Evolutionary conservation across 2,113 vertebrate genomes (phyloP).

Genomic region (Poecilia latipinna): DNA sequence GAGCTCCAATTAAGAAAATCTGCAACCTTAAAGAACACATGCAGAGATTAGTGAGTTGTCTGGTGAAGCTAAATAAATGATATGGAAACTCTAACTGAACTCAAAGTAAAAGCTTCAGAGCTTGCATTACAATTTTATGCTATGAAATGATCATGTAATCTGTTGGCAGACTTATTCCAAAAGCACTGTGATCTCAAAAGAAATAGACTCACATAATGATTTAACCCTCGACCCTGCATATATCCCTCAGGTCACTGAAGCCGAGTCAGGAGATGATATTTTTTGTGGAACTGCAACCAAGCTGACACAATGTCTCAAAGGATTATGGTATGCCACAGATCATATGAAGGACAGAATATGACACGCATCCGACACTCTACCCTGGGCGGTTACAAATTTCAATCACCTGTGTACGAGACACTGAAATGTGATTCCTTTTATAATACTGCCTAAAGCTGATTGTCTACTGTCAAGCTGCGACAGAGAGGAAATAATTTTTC

Average conservation of each 20-base stretch:
- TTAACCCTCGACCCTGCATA: conserved; percentile 3
- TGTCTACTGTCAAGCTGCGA: conserved; percentile 29
- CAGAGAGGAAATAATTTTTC: conserved; percentile 27
- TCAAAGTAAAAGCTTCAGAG: not conserved
- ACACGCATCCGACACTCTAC: conserved; percentile 34
- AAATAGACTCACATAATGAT: conserved; percentile 23
- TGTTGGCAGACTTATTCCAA: not conserved
- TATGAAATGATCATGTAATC: not conserved
- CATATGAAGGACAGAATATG: conserved; percentile 38
- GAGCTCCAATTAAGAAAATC: not conserved
- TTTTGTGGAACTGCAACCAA: conserved; percentile 36
- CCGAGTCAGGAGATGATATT: conserved; percentile 37
- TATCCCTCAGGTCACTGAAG: conserved; percentile 31
- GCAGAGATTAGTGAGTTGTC: not conserved
- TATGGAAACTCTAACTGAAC: not conserved
- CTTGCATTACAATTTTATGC: not conserved
- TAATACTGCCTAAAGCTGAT: conserved; percentile 40
- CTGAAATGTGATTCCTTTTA: conserved; percentile 61
- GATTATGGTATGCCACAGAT: conserved; percentile 42
- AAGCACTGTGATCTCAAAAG: conserved; percentile 20
- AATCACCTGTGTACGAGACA: conserved; percentile 59
- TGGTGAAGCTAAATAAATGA: not conserved
- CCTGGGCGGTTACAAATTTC: conserved; percentile 53
- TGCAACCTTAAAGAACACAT: not conserved
- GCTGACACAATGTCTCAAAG: conserved; percentile 48